Base-by-base conservation (phyloP, 2,888 invertebrate species). In the Yponomeuta cagnagella region DNA sequence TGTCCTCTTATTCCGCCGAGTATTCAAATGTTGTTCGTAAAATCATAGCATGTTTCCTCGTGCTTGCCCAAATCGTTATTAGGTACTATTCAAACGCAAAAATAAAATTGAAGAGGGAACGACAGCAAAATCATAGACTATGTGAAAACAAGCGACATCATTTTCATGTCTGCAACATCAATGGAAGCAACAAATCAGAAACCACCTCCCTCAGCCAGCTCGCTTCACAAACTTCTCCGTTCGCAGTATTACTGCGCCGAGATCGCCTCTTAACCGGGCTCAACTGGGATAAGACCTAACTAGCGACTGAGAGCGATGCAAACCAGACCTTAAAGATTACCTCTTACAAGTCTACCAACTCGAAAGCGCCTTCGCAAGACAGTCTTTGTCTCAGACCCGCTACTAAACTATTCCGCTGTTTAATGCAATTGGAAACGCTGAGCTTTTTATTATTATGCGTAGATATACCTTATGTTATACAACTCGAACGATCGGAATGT, bases 171-270 rank as follows among this genome's bases (percentile, higher is more conserved):
- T 58, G 52, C 12, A 58, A 58, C 15, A 15, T 58, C 52, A 58
- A 15, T 58, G 52, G 52, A 68, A 52, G 23, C 52, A 48, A 68
- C 52, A 68, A 48, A 68, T 68, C 48, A 58, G 68, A 68, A 68
- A 68, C 52, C n/a, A 48, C 52, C 68, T n/a, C 52, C 52, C 31
- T 68, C 15, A 77, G 78, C 81, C 82, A 81, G 78, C 83, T 78
- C 83, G 85, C 81, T 87, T 67, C 78, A 82, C 85, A 86, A 89
- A 90, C 85, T 90, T 89, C 80, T 79, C 80, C 84, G 74, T 87
- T 87, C 86, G 37, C 70, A 48, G 84, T 86, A 89, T 89, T 90
- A 88, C 87, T 83, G 81, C 80, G 83, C 82, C 82, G 83, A 82
- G 80, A 84, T 83, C 78, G 79, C 81, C 80, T 83, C 80, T 85